Base-by-base conservation (phyloP, 2,888 invertebrate species). In the Endotricha flammealis region DNA sequence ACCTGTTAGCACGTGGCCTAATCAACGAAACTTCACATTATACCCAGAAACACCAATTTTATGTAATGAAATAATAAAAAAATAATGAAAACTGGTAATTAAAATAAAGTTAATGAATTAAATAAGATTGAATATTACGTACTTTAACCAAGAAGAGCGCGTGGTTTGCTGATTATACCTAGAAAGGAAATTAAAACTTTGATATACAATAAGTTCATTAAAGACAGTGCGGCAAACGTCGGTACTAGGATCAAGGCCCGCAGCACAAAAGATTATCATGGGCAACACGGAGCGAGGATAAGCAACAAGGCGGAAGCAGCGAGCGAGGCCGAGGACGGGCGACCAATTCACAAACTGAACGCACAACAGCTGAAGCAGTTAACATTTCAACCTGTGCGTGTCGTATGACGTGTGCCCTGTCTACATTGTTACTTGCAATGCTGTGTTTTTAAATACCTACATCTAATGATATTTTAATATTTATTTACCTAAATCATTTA, bases 101-200 rank as follows among this genome's bases (percentile, higher is more conserved):
- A 33, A 32, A 11, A 32, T 24, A 25, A 37, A 32, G 35, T 9
- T 29, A 24, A 23, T 6, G 16, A 8, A 20, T 52, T 52, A 61
- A 59, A 53, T 59, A 65, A 66, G 49, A 44, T 20, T 37, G 53
- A 70, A 64, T 59, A 60, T 78, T 85, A 85, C 83, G 83, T 85
- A 85, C 83, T 85, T 85, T 56, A 83, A 71, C 77, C 82, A 81
- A 75, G 83, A 80, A 60, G 81, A 72, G 71, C 83, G 82, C 74
- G 79, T 82, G 74, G 77, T 76, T 80, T 81, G 83, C 74, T 85
- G 83, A 75, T 81, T 83, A 85, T 85, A 85, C 83, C 83, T 85
- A 83, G 83, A 83, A 83, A 81, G 76, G 79, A 82, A 83, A 83
- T 71, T 51, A 76, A 62, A 74, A 66, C 61, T 63, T 64, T 63